phyloP scores from a whole-genome alignment of 1,140 invertebrate genomes.

The Schlechtendalia chinensis region DNA sequence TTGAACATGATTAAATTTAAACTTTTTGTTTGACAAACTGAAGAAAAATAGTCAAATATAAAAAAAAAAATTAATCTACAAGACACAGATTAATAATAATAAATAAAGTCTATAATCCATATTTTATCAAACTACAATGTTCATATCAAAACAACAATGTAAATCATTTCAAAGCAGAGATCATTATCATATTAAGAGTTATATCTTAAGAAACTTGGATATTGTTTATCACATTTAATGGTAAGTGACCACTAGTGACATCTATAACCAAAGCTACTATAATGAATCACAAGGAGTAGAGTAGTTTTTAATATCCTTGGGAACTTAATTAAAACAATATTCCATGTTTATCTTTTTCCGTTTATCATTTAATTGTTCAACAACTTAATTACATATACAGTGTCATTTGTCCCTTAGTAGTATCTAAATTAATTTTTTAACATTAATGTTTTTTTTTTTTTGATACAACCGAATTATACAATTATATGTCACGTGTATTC shows the following conservation, averaged over 20 bases:
- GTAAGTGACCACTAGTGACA: neutral
- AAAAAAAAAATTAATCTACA: too few relatives aligned
- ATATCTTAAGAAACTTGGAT: neutral
- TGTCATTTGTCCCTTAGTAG: neutral
- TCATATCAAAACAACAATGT: too few relatives aligned
- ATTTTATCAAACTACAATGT: too few relatives aligned
- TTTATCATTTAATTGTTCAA: conserved; percentile 25
- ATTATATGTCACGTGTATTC: neutral
- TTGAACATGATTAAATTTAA: conserved; percentile 7
- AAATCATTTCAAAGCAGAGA: too few relatives aligned
- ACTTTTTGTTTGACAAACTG: too few relatives aligned
- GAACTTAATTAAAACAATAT: conserved; percentile 27
- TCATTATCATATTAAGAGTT: too few relatives aligned
- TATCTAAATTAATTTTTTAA: neutral
- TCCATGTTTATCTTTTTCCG: conserved; percentile 48
- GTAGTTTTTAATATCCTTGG: conserved; percentile 7
- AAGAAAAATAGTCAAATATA: too few relatives aligned
- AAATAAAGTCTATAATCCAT: too few relatives aligned
- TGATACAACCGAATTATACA: neutral
- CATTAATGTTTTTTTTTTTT: neutral
- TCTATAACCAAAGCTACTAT: too few relatives aligned
- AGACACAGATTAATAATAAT: too few relatives aligned
- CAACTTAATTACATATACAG: neutral
- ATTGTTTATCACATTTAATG: too few relatives aligned
- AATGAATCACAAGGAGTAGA: neutral